Base-by-base conservation (phyloP, 1,140 invertebrate species). In the Cataglyphis hispanica region DNA sequence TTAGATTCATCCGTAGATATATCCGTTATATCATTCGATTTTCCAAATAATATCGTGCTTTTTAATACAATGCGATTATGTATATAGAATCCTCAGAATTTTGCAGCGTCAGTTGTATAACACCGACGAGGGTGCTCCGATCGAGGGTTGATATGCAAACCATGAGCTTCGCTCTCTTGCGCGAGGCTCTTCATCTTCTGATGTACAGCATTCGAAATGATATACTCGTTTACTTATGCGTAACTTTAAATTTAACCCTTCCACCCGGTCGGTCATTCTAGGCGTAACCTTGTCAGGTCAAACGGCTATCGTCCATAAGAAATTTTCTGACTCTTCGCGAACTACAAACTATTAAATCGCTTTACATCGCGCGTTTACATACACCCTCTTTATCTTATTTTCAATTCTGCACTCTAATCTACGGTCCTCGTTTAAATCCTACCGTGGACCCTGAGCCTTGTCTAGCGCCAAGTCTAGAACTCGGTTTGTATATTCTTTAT, bases 221-320 rank as follows among this genome's bases (percentile, higher is more conserved):
- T 60, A 31, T 37, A 80, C 13, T 75, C 40, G 16, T 50, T 63
- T 78, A 40, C 27, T 87, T 64, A 37, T 70, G 78, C 13, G 43
- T 70, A 31, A 13, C 81, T 89, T 91, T 89, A 90, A 50, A 89
- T 90, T 90, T 89, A 89, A 91, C 78, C 89, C 83, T 91, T 91
- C 83, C 77, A 66, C 10, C 40, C n/a, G 67, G 53, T 67, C 87
- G 70, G 6, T 56, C 86, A 46, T 16, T 78, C 67, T 75, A 75
- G 78, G 58, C 77, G 56, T 22, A 0, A 46, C 13, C n/a, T 37
- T 19, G 31, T 61, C 40, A 16, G 70, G 16, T 27, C 67, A 78
- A 63, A 61, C 66, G 31, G 46, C 72, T 56, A 31, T 22, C 85
- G 46, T 27, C 27, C 34, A 85, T 64, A 69, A 22, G 43, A 70